phyloP scores from a whole-genome alignment of 1,140 invertebrate genomes.

The Apocrypta bakeri region DNA sequence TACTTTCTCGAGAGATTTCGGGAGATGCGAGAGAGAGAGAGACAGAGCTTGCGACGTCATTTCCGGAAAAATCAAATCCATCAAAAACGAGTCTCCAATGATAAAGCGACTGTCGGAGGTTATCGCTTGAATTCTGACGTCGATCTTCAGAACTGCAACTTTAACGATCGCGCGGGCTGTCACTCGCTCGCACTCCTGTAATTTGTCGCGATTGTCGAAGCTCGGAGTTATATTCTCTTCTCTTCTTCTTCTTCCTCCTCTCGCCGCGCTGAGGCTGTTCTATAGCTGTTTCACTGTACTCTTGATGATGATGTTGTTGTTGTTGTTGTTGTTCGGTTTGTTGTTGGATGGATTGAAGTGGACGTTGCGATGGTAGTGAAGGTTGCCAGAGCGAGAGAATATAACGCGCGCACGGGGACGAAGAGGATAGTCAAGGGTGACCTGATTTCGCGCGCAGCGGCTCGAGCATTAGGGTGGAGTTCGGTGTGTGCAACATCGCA shows the following conservation, averaged over 20 bases:
- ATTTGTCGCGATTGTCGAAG: slow-evolving; percentile 30
- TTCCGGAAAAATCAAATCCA: neutral
- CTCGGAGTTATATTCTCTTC: neutral
- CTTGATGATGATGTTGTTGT: neutral
- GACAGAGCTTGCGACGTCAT: neutral
- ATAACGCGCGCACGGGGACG: neutral
- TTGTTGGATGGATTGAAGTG: neutral
- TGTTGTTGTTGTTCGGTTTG: neutral
- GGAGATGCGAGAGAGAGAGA: neutral
- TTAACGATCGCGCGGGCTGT: slow-evolving; percentile 52
- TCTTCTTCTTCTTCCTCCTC: neutral
- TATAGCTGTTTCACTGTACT: neutral
- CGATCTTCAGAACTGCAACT: slow-evolving; percentile 43
- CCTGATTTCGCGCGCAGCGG: neutral
- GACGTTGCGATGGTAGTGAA: neutral
- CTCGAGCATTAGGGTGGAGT: neutral
- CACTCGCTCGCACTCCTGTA: slow-evolving; percentile 23
- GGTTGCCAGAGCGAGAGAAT: too few species aligned
- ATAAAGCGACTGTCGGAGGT: slow-evolving; percentile 5
- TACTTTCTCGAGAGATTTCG: too few species aligned
- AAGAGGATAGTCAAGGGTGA: neutral
- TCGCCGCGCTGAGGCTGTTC: too few species aligned
- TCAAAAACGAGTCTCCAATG: neutral
- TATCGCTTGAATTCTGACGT: slow-evolving; percentile 26
- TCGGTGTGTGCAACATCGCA: neutral